Evolutionary conservation across 2,888 invertebrate genomes (phyloP).

Genomic region (Metopia argyrocephala): DNA sequence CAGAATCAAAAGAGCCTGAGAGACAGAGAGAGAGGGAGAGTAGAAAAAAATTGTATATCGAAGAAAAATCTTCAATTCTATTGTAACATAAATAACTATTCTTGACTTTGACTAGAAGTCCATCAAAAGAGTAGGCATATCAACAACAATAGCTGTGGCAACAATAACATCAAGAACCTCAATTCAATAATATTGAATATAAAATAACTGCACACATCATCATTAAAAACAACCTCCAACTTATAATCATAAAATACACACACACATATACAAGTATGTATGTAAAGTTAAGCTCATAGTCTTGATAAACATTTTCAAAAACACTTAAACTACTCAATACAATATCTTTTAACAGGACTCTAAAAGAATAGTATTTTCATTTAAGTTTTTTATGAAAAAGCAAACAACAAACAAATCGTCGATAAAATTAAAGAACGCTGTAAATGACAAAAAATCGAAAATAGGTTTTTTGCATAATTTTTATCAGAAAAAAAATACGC

Average conservation of each 20-base stretch:
- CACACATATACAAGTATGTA: neutral
- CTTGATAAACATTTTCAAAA: conserved; percentile 36
- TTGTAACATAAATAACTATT: conserved; percentile 54
- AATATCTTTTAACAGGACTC: conserved; percentile 7
- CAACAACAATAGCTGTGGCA: conserved; percentile 41
- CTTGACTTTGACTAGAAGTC: conserved; percentile 59
- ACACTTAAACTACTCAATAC: conserved; percentile 57
- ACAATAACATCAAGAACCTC: conserved; percentile 47
- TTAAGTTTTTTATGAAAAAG: neutral
- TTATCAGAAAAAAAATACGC: too few species aligned
- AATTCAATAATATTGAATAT: conserved; percentile 58
- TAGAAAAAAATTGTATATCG: conserved; percentile 18
- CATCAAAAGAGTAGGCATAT: conserved; percentile 63
- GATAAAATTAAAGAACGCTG: too few species aligned
- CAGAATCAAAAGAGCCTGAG: neutral
- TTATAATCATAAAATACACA: conserved; percentile 41
- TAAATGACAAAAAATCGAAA: too few species aligned
- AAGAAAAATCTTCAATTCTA: conserved; percentile 54
- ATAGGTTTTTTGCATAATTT: too few species aligned
- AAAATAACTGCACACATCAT: conserved; percentile 57
- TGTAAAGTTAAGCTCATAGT: neutral
- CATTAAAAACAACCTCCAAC: conserved; percentile 64
- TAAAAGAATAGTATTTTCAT: conserved; percentile 8
- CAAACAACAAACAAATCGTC: neutral
- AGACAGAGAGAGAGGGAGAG: neutral